phyloP scores from a whole-genome alignment of 2,113 vertebrate species.

The Ictidomys tridecemlineatus region DNA sequence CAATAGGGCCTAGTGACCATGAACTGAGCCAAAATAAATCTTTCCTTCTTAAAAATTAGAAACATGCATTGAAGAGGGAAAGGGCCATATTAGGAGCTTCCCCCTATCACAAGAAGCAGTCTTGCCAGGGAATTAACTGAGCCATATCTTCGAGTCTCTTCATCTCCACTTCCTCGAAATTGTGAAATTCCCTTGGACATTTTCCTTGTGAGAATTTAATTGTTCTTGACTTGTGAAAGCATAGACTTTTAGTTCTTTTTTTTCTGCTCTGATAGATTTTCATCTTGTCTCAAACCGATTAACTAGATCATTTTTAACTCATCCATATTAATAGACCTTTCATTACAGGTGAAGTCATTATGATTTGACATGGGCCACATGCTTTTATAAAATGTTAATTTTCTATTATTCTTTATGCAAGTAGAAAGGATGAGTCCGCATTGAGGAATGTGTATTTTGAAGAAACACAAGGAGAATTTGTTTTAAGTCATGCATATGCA shows the following conservation, averaged over 20 bases:
- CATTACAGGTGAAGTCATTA: constrained; percentile 81
- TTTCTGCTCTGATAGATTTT: constrained; percentile 67
- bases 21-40: not conserved
- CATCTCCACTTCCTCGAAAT: not conserved
- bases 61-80: not conserved
- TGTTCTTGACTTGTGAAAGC: constrained; percentile 68
- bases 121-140: not conserved
- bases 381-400: constrained; percentile 87
- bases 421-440: constrained; percentile 62
- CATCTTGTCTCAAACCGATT: constrained; percentile 63
- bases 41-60: not conserved
- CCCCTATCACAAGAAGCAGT: not conserved
- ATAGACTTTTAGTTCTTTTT: constrained; percentile 38
- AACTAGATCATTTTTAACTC: constrained; percentile 74
- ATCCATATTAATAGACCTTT: constrained; percentile 85
- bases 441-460: not conserved
- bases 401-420: constrained; percentile 79
- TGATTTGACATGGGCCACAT: constrained; percentile 77
- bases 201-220: constrained; percentile 63
- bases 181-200: constrained; percentile 67
- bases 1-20: too few relatives aligned
- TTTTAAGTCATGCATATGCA: not conserved
- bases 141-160: not conserved
- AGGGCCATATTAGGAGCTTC: not conserved
- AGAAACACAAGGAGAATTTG: not conserved